A percentile compares a stretch with the other conserved stretches of the same genome.
phyloP scores from a whole-genome alignment of 1,140 invertebrate genomes.

The Caenorhabditis elegans region DNA sequence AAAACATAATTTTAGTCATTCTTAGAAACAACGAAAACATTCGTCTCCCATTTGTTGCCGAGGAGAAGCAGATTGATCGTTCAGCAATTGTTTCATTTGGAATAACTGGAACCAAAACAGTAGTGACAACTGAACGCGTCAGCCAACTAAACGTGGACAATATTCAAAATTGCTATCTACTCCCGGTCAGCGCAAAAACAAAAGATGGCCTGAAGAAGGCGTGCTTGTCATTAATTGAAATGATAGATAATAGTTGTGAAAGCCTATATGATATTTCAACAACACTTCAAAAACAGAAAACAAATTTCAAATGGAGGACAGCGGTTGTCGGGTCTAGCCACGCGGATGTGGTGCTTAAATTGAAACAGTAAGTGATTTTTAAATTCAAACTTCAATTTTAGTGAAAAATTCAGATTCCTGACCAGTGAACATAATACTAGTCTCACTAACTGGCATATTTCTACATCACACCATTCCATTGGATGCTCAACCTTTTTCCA shows the following conservation, averaged over 20 bases:
- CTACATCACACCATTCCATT: not conserved
- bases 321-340: not conserved
- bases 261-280: conserved; percentile 20
- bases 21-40: not conserved
- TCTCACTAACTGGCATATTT: not conserved
- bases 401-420: not conserved
- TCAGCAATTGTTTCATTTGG: conserved; percentile 39
- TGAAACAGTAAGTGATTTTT: not conserved
- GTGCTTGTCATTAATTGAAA: not conserved
- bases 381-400: not conserved
- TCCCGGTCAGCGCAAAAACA: conserved; percentile 36
- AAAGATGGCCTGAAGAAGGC: not conserved
- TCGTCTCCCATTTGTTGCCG: conserved; percentile 14
- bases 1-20: not conserved
- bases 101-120: conserved; percentile 39
- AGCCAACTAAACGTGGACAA: not conserved
- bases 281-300: conserved; percentile 39
- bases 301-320: conserved; percentile 17
- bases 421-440: not conserved
- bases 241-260: not conserved
- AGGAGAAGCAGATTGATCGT: not conserved
- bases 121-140: not conserved
- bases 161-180: not conserved
- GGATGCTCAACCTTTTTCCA: not conserved
- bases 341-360: not conserved